Conservation (phyloP, 1,140 invertebrate genomes). For the Saccostrea cuccullata region DNA sequence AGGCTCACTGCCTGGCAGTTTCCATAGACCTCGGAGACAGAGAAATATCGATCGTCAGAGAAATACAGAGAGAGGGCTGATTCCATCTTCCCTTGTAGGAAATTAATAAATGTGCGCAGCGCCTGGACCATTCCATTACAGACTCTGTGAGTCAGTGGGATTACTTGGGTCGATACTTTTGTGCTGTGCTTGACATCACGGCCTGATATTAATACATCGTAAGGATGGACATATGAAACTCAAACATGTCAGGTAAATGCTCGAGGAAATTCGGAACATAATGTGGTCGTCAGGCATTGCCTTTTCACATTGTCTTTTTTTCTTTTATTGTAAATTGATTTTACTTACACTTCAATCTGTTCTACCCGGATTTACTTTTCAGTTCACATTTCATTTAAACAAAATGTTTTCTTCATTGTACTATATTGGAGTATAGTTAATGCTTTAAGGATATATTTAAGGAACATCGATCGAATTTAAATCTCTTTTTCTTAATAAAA, state of each 20-base stretch:
- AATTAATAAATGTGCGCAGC: conserved; percentile 21
- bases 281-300: background rate
- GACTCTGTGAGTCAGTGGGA: conserved; percentile 15
- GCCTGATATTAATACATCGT: conserved; percentile 15
- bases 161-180: conserved; percentile 26
- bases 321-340: background rate
- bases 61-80: background rate
- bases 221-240: conserved; percentile 30
- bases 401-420: background rate
- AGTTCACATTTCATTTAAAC: background rate
- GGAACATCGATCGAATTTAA: background rate
- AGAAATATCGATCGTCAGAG: conserved; percentile 1
- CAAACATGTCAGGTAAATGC: conserved; percentile 18
- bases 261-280: conserved; percentile 11
- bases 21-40: conserved; percentile 21
- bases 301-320: background rate
- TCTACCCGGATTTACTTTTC: background rate
- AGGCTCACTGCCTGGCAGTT: background rate
- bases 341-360: background rate
- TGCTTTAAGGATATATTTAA: background rate
- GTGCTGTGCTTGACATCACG: conserved; percentile 28
- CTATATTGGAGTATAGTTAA: background rate
- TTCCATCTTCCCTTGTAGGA: conserved; percentile 31
- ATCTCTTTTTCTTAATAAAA: background rate
- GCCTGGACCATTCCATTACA: conserved; percentile 22